Evolutionary conservation across 2,797 vertebrate species (phyloP), one percentile per base, ranked within the genome.

Genomic region (Centropyge bicolor): DNA sequence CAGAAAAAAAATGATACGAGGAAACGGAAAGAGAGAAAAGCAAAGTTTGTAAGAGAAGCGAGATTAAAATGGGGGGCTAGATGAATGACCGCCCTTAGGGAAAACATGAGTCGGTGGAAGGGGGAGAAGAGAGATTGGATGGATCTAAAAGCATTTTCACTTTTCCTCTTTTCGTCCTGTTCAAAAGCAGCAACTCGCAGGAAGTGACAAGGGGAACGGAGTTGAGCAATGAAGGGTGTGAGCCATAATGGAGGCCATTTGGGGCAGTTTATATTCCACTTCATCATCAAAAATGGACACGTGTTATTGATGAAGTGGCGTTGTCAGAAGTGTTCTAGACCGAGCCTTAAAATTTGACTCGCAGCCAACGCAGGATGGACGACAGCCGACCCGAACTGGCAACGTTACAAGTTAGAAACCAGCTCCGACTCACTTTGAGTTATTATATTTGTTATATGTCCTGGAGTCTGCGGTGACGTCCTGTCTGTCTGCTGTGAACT

Each of bases 211-310:
- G 19, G 54, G 41, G 24, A 63, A 48, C 1, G 2, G 55, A 71
- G 60, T 35, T 49, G 62, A 86, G 66, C 11, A 77, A 76, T 78
- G 61, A 38, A 67, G 52, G 38, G 27, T 64, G 31, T 0, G 16
- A 65, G 31, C 27, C 56, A 13, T 57, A 74, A 71, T 49, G 19
- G 49, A 75, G 54, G 20, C 55, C 17, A 48, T 67, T 27, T 41
- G 17, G 38, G 56, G 27, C 6, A 8, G 31, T 74, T 81, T 65
- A 65, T 70, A 31, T 66, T 80, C 43, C 48, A 70, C 48, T 76
- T 59, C 41, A 74, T 78, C 59, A 74, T 78, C 38, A 71, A 8
- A 78, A 82, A 71, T 48, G 16, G 62, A 64, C 8, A 61, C 1
- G 9, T n/a, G 14, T 59, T 74, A 52, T 61, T 76, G 46, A 82